Base-by-base conservation (phyloP, 2,113 vertebrate genomes). In the Stigmatopora nigra region DNA sequence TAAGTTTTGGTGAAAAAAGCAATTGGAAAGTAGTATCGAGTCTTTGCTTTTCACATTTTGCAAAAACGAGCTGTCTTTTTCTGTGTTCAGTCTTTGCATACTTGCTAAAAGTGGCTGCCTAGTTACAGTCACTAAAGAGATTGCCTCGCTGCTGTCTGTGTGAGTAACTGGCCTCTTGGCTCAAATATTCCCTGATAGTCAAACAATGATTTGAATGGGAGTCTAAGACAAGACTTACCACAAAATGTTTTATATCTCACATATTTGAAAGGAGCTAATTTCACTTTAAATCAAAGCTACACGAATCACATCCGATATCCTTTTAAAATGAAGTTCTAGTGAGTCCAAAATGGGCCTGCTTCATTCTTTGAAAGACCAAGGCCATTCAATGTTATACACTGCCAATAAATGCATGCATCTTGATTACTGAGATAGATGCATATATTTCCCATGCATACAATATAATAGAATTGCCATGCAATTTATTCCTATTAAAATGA, bases 101-200 rank as follows among this genome's bases (percentile, higher is more conserved):
- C 77, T 81, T 63, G 2, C 67, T 11, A 61, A 60, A 49, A 38
- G 47, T 20, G 17, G 73, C 65, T 82, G 77, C 82, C 57, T 67
- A 66, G 82, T 53, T 72, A 88, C 82, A 66, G 81, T 78, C 77
- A 76, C 75, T 67, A 59, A 68, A 77, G 81, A 59, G 76, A 82
- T 52, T 19, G 49, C 61, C 64, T 60, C 36, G 10, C 73, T 59
- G 44, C 67, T 66, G 59, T 67, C 57, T 17, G 13, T 38, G 61
- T 75, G 55, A 65, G 64, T 79, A 69, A 69, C 60, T 65, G 65
- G 44, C 19, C n/a, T 20, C n/a, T 7, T 20, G 38, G 59, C 59
- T 45, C 59, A 45, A 11, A 61, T 14, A 45, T 22, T 6, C 59
- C 15, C 12, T 45, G 41, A 45, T 38, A 11, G 12, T 61, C 41